Percentiles rank a stretch among this genome's conserved stretches.
phyloP scores from a whole-genome alignment of 1,140 invertebrate genomes.

The Macrocentrus cingulum region DNA sequence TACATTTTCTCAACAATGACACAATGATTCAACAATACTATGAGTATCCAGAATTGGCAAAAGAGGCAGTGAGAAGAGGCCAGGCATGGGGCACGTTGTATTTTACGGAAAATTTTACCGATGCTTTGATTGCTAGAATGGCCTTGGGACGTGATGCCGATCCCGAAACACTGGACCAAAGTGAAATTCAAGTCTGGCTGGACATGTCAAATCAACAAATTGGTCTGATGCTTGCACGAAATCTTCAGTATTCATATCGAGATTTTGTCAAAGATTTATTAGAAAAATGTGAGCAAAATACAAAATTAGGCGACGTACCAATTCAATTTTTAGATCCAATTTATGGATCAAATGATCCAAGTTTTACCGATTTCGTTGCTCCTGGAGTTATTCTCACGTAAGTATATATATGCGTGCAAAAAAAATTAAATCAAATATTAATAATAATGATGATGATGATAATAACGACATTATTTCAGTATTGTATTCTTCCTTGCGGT shows the following conservation, averaged over 20 bases:
- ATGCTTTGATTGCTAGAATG: constrained; percentile 73
- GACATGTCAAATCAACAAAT: constrained; percentile 95
- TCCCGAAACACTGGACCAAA: constrained; percentile 77
- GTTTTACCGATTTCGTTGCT: constrained; percentile 93
- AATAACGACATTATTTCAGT: constrained; percentile 58
- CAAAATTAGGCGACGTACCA: constrained; percentile 78
- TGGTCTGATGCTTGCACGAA: constrained; percentile 77
- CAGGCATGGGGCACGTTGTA: constrained; percentile 84
- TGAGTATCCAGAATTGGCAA: constrained; percentile 66
- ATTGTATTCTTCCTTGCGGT: constrained; percentile 94
- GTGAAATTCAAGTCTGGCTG: constrained; percentile 80
- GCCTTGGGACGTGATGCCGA: constrained; percentile 69
- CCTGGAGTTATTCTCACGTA: constrained; percentile 92
- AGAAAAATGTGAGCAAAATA: constrained; percentile 71
- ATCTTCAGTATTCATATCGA: constrained; percentile 78
- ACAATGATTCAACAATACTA: constrained; percentile 74
- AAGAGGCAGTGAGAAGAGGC: constrained; percentile 71
- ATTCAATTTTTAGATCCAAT: constrained; percentile 82
- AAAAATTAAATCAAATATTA: constrained; percentile 7
- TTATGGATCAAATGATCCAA: constrained; percentile 83
- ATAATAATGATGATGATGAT: neutral
- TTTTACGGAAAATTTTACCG: constrained; percentile 85
- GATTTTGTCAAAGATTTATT: constrained; percentile 74
- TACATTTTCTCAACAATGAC: constrained; percentile 67
- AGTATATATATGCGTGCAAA: constrained; percentile 49